Conservation (phyloP, 1,140 invertebrate species). For the Microplitis mediator region DNA sequence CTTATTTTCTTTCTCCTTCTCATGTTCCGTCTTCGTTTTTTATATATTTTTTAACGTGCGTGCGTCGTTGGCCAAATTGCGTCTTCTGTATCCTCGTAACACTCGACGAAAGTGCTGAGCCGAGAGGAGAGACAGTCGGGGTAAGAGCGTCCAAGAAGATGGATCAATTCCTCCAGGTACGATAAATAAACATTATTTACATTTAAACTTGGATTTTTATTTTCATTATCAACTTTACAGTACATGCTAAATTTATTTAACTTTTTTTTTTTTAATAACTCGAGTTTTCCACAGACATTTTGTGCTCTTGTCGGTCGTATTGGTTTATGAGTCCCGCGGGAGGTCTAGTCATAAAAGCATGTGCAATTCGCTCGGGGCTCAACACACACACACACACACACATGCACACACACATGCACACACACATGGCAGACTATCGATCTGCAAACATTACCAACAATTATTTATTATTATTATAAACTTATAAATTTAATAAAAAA, state of each 20-base stretch:
- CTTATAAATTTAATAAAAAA: too few relatives aligned
- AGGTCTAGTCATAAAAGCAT: background rate
- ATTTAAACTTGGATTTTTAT: background rate
- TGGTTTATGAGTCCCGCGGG: slow-evolving; percentile 4
- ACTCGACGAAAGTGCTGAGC: background rate
- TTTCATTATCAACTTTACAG: background rate
- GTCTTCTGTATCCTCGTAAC: background rate
- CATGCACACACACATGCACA: too few relatives aligned
- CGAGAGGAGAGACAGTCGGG: background rate
- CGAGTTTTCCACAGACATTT: background rate
- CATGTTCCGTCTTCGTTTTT: background rate
- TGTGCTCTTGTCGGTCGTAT: background rate
- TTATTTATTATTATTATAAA: background rate
- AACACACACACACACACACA: background rate
- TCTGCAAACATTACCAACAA: background rate
- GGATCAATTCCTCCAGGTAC: slow-evolving; percentile 7
- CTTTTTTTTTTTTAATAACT: background rate
- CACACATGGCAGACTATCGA: background rate
- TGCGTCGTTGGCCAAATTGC: slow-evolving; percentile 13
- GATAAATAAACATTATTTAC: background rate
- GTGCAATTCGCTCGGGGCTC: background rate
- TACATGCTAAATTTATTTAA: too few relatives aligned
- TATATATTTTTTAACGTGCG: background rate
- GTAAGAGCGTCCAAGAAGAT: background rate
- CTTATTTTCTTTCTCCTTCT: background rate